Evolutionary conservation across 2,113 vertebrate species (phyloP).

Genomic region (Triplophysa tibetana): DNA sequence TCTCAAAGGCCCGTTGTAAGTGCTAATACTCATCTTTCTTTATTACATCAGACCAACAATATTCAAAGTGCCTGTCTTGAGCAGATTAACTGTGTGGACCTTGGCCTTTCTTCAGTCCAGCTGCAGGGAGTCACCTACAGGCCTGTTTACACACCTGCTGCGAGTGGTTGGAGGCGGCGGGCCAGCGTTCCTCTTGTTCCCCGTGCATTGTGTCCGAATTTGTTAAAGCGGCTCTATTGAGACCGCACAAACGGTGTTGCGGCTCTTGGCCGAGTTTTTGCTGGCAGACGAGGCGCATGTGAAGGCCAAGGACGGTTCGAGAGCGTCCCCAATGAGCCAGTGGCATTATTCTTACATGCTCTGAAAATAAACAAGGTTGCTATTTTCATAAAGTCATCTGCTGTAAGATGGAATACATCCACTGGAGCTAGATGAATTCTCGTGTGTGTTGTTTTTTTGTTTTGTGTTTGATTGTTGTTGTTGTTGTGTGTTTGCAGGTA

Average conservation of each 20-base stretch:
- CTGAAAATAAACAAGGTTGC: neutral
- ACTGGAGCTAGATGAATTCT: neutral
- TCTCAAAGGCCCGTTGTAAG: no score
- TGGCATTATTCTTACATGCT: conserved; percentile 14
- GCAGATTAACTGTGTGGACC: conserved; percentile 11
- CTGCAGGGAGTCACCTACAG: conserved; percentile 6
- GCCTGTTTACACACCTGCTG: conserved; percentile 34
- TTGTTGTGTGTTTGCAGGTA: conserved; percentile 67
- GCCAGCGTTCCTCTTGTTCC: neutral
- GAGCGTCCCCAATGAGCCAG: neutral
- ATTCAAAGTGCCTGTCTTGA: no score
- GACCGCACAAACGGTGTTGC: neutral
- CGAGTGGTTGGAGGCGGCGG: neutral
- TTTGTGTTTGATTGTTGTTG: neutral
- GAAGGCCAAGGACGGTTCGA: neutral
- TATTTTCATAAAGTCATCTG: neutral
- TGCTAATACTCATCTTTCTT: no score
- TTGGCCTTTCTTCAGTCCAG: neutral
- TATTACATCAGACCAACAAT: no score
- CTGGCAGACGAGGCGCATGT: neutral
- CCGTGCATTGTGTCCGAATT: no score
- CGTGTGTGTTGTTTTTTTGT: neutral
- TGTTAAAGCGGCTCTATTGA: conserved; percentile 5
- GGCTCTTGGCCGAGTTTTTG: neutral
- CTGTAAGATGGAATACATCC: neutral